Percentiles rank a stretch among this genome's conserved stretches.
Conservation (phyloP, 2,113 vertebrate genomes). For the Laticauda colubrina region DNA sequence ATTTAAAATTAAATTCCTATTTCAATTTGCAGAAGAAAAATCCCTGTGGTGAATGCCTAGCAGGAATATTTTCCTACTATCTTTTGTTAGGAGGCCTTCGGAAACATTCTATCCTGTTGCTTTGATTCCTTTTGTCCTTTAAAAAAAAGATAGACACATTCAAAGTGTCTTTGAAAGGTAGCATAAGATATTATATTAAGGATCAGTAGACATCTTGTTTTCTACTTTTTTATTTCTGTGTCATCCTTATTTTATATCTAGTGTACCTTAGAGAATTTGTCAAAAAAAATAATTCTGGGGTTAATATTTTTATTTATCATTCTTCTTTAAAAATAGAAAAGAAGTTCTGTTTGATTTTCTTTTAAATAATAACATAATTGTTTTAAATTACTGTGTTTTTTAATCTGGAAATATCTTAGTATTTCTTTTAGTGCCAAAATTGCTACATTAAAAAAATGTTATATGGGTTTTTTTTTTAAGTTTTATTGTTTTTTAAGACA, state of each 20-base stretch:
- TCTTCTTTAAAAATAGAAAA: not conserved
- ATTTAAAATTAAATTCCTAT: constrained; percentile 63
- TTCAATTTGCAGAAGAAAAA: constrained; percentile 47
- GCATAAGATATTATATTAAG: not conserved
- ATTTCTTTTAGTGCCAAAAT: not conserved
- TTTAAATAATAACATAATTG: not conserved
- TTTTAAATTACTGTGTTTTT: not conserved
- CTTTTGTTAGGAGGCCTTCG: constrained; percentile 52
- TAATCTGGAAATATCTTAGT: not conserved
- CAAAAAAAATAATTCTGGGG: not conserved
- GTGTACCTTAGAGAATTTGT: not conserved
- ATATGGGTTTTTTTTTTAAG: too few species aligned
- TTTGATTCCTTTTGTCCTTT: constrained; percentile 19
- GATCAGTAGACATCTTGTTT: not conserved
- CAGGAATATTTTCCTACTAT: constrained; percentile 49
- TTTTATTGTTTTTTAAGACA: too few species aligned
- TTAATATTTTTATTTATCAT: not conserved
- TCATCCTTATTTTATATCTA: not conserved
- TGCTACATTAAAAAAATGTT: not conserved
- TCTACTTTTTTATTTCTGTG: not conserved
- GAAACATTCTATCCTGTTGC: constrained; percentile 19
- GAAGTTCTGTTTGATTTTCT: not conserved
- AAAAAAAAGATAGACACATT: not conserved
- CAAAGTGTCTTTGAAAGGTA: not conserved
- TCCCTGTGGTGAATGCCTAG: constrained; percentile 47